Percentiles rank a stretch among this genome's conserved stretches.
Conservation (phyloP, 2,888 invertebrate species). For the Crocallis elinguaria region DNA sequence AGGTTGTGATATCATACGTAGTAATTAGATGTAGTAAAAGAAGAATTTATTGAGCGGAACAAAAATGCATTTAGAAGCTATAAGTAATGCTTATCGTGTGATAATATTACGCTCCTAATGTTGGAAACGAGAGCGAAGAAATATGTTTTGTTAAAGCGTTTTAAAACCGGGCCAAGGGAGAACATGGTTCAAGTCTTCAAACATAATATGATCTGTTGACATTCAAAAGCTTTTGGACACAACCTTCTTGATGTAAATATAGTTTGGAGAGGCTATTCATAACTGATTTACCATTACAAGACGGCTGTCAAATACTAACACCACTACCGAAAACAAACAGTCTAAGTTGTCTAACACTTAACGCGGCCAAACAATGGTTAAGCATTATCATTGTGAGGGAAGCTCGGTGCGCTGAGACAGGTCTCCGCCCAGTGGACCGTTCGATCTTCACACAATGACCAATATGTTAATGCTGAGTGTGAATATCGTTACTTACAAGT, state of each 20-base stretch:
- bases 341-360: constrained; percentile 58
- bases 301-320: constrained; percentile 31
- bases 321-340: constrained; percentile 71
- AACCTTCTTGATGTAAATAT: constrained; percentile 10
- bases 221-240: constrained; percentile 12
- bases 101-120: constrained; percentile 4
- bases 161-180: background rate
- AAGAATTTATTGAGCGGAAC: constrained; percentile 56
- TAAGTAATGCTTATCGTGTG: constrained; percentile 20
- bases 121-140: background rate
- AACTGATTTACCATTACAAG: constrained; percentile 20
- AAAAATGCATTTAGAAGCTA: constrained; percentile 25
- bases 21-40: constrained; percentile 68
- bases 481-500: constrained; percentile 41
- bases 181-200: background rate
- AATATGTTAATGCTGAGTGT: constrained; percentile 55
- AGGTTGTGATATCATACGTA: constrained; percentile 64
- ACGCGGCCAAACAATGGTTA: constrained; percentile 63
- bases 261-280: constrained; percentile 23
- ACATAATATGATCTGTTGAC: constrained; percentile 11
- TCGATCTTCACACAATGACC: constrained; percentile 46
- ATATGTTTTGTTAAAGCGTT: background rate
- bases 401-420: constrained; percentile 50
- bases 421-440: constrained; percentile 57
- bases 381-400: constrained; percentile 60